Percentiles rank a stretch among this genome's conserved stretches.
Conservation (phyloP, 2,113 vertebrate species). For the Limnothrissa miodon region DNA sequence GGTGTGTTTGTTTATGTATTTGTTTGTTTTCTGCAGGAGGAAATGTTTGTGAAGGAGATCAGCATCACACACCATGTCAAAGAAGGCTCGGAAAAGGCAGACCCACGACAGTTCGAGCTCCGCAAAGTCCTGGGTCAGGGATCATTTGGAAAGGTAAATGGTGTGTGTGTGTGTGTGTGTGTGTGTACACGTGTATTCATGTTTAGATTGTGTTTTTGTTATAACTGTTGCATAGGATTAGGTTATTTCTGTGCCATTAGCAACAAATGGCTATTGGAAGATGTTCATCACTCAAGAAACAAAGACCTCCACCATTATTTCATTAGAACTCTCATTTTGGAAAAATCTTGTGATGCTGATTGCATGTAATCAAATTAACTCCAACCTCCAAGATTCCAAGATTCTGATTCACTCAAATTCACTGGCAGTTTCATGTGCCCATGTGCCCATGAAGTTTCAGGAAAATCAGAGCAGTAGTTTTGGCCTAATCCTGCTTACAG, state of each 20-base stretch:
- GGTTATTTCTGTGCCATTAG: neutral
- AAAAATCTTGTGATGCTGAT: no score
- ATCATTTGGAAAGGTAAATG: slow-evolving; percentile 88
- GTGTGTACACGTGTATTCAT: slow-evolving; percentile 15
- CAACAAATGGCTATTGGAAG: no score
- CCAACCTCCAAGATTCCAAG: no score
- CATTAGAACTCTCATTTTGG: no score
- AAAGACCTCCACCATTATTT: no score
- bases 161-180: slow-evolving; percentile 50
- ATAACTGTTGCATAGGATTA: slow-evolving; percentile 5
- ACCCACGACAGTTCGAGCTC: slow-evolving; percentile 82
- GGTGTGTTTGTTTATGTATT: neutral
- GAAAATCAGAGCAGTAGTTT: no score
- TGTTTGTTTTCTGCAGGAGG: slow-evolving; percentile 69
- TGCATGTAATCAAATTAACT: no score
- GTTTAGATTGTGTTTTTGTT: neutral
- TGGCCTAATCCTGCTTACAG: no score
- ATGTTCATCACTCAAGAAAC: no score
- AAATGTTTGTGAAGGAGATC: slow-evolving; percentile 82
- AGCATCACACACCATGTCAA: slow-evolving; percentile 84
- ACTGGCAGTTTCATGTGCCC: no score
- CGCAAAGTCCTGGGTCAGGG: slow-evolving; percentile 84
- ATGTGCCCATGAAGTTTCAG: no score
- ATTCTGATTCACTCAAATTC: no score
- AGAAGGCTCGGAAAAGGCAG: slow-evolving; percentile 84